Evolutionary conservation across 2,888 invertebrate species (phyloP), one percentile per base, ranked within the genome.

Genomic region (Maniola hyperantus): DNA sequence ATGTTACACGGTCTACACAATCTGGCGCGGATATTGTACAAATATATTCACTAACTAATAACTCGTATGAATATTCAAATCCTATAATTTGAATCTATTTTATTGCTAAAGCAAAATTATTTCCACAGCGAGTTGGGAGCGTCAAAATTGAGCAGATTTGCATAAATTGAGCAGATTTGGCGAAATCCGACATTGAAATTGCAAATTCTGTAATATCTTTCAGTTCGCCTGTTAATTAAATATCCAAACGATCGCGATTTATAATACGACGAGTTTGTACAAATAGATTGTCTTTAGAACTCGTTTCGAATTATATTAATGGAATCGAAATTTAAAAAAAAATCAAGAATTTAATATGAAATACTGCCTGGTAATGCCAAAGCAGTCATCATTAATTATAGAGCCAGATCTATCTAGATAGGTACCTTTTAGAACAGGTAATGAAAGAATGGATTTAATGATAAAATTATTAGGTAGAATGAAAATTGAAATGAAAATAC

Each of bases 81-180:
- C 13, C 13, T n/a, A 26, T 7, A 11, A 6, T 42, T n/a, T n/a
- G n/a, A 15, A 46, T 46, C 15, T 18, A 48, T 48, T 57, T 13
- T 26, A 20, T 39, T 18, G 42, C 20, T 13, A 20, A 18, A 57
- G 10, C 26, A 8, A 18, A 26, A 44, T 42, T 6, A 11, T 58
- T 26, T 44, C 13, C 26, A 26, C 58, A 58, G 58, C 13, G 11
- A 26, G 44, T 18, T 26, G 44, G 42, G 62, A 51, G 10, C 48
- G 55, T 26, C 65, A 55, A 57, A 65, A 61, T 44, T 26, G 26
- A 26, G 26, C 26, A 26, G 51, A 62, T 68, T 68, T 65, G 46
- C 58, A 68, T 68, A 26, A 61, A 58, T 65, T 62, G 18, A 33
- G 39, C 60, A 46, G 50, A 59, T 65, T 55, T 39, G 50, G 36